Evolutionary conservation across 2,797 vertebrate species (phyloP), one percentile per base, ranked within the genome.

Genomic region (Dendrocincla tyrannina): DNA sequence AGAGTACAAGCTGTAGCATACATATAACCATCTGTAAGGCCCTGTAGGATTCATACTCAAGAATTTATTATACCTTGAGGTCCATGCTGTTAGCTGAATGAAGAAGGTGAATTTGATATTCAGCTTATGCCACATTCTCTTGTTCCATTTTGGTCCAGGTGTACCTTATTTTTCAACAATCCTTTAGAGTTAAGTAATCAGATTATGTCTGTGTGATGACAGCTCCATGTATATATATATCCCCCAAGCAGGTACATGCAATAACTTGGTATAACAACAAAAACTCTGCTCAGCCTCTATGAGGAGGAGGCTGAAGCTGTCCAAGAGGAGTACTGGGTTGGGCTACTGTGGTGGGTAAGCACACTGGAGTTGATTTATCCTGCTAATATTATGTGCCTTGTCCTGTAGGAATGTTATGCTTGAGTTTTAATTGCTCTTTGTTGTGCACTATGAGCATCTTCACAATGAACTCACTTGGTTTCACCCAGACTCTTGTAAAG

Each of bases 321-420:
- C 20, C 2, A 1, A 55, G 27, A 1, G 60, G 32, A n/a, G 30
- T 28, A 6, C 10, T 11, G 28, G 13, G 17, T n/a, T n/a, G 18
- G 28, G 42, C 11, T 32, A 0, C 46, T 33, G 25, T 16, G n/a
- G 25, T 7, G 5, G 63, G 6, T 17, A 37, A 39, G 25, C 50
- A 5, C 2, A 1, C 37, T 30, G n/a, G 23, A 14, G 1, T 0
- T 4, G 37, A 39, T 62, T 56, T n/a, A 6, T 37, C 3, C 0
- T 25, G 14, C 8, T 52, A 3, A 15, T 52, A 4, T 27, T 3
- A 7, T 0, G 1, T 12, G 16, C 19, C 55, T 72, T 56, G 55
- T 25, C 5, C 0, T 19, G 25, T 9, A 39, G 35, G 20, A 70
- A 49, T 3, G 28, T 44, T 33, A 13, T 4, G 3, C 22, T 35